Percentiles rank a stretch among this genome's conserved stretches.
Conservation (phyloP, 1,140 invertebrate genomes). For the Bombus difficillimus region DNA sequence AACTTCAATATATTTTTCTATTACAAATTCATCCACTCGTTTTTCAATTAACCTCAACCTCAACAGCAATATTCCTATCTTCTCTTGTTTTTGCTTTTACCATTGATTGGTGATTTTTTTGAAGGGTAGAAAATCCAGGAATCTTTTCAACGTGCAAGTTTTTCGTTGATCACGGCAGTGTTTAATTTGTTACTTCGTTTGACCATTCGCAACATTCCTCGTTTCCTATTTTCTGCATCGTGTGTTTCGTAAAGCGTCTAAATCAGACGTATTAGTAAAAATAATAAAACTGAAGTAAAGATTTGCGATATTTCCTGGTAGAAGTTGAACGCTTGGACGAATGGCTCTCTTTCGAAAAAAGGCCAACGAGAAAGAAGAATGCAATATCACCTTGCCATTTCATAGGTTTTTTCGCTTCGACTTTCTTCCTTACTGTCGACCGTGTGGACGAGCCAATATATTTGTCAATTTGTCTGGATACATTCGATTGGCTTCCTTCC, state of each 20-base stretch:
- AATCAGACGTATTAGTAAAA: neutral
- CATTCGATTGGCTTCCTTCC: neutral
- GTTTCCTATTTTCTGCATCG: no score
- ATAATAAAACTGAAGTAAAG: no score
- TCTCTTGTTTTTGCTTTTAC: neutral
- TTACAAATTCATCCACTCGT: no score
- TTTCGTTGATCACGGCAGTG: no score
- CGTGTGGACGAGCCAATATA: neutral
- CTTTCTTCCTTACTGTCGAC: no score
- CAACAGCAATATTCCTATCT: neutral
- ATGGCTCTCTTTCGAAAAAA: neutral
- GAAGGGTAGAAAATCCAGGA: rapidly evolving
- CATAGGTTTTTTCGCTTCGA: neutral
- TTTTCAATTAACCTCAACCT: no score
- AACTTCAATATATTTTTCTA: no score
- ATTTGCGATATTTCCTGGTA: neutral
- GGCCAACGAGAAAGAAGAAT: neutral
- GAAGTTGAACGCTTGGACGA: neutral
- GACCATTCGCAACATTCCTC: neutral
- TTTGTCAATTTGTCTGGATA: constrained; percentile 8
- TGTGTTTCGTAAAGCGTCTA: neutral
- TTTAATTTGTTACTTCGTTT: neutral
- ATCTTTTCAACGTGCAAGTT: neutral
- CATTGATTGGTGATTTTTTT: neutral
- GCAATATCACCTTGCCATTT: neutral